Evolutionary conservation across 2,113 vertebrate genomes (phyloP).

Genomic region (Nannospalax galili): DNA sequence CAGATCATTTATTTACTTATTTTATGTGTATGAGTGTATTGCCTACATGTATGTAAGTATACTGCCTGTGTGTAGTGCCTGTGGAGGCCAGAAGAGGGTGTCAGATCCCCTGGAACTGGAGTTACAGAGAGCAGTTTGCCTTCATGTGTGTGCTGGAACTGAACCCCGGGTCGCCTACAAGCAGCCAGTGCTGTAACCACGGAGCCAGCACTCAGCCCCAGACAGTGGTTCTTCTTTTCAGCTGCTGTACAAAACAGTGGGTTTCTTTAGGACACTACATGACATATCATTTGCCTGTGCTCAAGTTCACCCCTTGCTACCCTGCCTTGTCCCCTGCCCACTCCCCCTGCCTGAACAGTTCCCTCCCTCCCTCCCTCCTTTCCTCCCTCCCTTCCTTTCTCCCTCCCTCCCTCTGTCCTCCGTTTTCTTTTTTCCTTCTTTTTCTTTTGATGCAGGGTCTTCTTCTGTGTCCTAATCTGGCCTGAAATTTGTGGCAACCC

Average conservation of each 20-base stretch:
- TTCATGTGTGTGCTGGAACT: too few species aligned
- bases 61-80: too few species aligned
- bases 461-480: background rate
- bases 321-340: background rate
- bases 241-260: background rate
- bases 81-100: too few species aligned
- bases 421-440: background rate
- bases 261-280: background rate
- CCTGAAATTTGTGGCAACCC: background rate
- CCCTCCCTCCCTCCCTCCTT: background rate
- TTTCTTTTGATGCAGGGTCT: background rate
- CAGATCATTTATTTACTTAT: too few species aligned
- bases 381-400: background rate
- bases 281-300: rapidly evolving
- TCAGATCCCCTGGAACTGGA: too few species aligned
- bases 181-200: too few species aligned
- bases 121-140: too few species aligned
- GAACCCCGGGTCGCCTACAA: too few species aligned
- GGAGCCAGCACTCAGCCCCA: too few species aligned
- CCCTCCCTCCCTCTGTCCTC: too few species aligned
- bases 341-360: background rate
- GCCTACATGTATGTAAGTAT: too few species aligned
- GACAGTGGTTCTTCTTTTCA: background rate
- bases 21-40: too few species aligned
- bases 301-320: background rate